Base-by-base conservation (phyloP, 2,888 invertebrate species). In the Hirtodrosophila confusa region DNA sequence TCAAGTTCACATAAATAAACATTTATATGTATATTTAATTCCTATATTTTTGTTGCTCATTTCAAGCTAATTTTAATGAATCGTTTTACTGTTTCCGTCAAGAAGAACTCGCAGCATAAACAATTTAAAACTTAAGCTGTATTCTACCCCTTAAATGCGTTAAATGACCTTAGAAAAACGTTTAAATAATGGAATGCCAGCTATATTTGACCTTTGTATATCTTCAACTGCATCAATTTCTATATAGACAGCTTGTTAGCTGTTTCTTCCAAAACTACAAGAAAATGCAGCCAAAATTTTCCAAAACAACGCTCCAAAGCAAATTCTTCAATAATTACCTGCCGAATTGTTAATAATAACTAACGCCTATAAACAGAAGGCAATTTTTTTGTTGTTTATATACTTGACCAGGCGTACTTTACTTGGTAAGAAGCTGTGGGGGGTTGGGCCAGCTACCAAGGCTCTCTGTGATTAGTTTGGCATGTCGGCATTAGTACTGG, bases 241-340 rank as follows among this genome's bases (percentile, higher is more conserved):
- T 27, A 3, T n/a, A n/a, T n/a, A n/a, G n/a, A n/a, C n/a, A n/a
- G n/a, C n/a, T 57, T 23, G 11, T 27, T 10, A 0, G 2, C 17
- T 17, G 17, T 31, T 40, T 57, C 33, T 63, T 48, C 69, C 17
- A 11, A 36, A 33, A 24, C 7, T 31, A 27, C 3, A 27, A 17
- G 17, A 23, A 31, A 37, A 23, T 9, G 55, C 39, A 27, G 24
- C 31, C 37, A n/a, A 29, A 47, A 17, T 45, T 72, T 55, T 55
- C 39, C 40, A 33, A 35, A 31, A 31, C 3, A 31, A 31, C 7
- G 31, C 31, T 31, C 10, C 43, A 51, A 50, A 48, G 58, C 33
- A 44, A 67, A 63, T 68, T 62, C 53, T 57, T 57, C n/a, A 7
- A 36, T 69, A 69, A 69, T 69, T 45, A 51, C 23, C 63, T 51